Conservation (phyloP, 2,797 vertebrate species). For the Peromyscus aztecus region DNA sequence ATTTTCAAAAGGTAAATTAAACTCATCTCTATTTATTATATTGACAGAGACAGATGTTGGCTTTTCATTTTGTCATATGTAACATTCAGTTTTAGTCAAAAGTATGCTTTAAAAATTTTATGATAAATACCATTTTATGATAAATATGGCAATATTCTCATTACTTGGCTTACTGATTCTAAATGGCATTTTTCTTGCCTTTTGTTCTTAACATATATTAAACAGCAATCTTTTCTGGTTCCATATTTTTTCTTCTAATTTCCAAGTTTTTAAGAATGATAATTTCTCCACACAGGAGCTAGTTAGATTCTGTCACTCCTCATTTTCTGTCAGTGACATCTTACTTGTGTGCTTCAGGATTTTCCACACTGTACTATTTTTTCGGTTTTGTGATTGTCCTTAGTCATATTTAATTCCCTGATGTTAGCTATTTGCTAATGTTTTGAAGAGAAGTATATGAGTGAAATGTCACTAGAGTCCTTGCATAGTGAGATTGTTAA, state of each 20-base stretch:
- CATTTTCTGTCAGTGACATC: not conserved
- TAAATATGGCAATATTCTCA: not conserved
- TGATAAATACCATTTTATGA: not conserved
- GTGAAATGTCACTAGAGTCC: not conserved
- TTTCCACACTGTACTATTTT: not conserved
- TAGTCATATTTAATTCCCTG: not conserved
- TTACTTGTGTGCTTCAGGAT: not conserved
- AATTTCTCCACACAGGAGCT: not conserved
- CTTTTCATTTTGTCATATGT: not conserved
- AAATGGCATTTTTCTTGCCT: not conserved
- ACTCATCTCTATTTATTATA: not conserved
- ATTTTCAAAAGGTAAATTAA: not conserved
- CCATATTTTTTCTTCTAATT: not conserved
- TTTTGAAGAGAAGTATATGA: not conserved
- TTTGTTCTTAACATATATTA: not conserved
- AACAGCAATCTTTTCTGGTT: not conserved
- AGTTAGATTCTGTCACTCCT: not conserved
- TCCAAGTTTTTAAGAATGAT: not conserved
- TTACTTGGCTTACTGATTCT: not conserved
- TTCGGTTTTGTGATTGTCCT: not conserved
- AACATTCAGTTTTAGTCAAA: not conserved
- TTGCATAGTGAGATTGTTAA: not conserved
- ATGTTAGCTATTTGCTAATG: not conserved
- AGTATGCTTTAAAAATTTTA: not conserved
- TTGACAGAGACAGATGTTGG: not conserved